Evolutionary conservation across 2,797 vertebrate genomes (phyloP).

Genomic region (Nyctibius grandis): DNA sequence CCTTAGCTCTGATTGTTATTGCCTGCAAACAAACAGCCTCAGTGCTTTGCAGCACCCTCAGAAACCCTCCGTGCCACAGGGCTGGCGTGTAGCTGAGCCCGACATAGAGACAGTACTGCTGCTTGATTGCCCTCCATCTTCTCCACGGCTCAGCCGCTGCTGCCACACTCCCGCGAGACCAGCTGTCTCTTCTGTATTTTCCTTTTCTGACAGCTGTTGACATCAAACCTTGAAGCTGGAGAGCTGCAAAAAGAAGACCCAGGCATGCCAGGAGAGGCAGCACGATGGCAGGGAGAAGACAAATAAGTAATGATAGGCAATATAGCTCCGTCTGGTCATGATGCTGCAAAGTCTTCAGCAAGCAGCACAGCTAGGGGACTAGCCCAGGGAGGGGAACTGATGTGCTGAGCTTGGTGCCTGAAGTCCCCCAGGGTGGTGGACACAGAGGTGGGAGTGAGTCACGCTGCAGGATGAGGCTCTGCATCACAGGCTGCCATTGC

Average conservation of each 20-base stretch:
- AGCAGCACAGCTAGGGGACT: background rate
- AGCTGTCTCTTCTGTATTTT: background rate
- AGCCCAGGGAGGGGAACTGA: background rate
- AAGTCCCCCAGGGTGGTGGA: background rate
- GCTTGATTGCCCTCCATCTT: background rate
- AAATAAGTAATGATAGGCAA: background rate
- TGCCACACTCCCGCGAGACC: fast-evolving
- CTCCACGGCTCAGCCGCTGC: fast-evolving
- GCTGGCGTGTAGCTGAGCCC: background rate
- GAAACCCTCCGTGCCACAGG: background rate
- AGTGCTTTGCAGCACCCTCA: background rate
- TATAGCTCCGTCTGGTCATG: fast-evolving
- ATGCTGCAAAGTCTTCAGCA: background rate
- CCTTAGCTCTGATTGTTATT: background rate
- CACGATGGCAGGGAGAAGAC: background rate
- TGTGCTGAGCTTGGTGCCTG: background rate
- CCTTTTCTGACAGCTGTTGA: background rate
- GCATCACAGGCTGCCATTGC: too few relatives aligned
- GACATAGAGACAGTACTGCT: fast-evolving
- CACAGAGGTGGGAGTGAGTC: background rate
- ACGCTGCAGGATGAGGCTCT: fast-evolving
- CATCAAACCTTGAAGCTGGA: background rate
- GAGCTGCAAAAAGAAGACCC: background rate
- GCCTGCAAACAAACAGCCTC: background rate
- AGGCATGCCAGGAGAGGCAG: background rate